phyloP scores from a whole-genome alignment of 1,140 invertebrate genomes.

The Propsilocerus akamusi region DNA sequence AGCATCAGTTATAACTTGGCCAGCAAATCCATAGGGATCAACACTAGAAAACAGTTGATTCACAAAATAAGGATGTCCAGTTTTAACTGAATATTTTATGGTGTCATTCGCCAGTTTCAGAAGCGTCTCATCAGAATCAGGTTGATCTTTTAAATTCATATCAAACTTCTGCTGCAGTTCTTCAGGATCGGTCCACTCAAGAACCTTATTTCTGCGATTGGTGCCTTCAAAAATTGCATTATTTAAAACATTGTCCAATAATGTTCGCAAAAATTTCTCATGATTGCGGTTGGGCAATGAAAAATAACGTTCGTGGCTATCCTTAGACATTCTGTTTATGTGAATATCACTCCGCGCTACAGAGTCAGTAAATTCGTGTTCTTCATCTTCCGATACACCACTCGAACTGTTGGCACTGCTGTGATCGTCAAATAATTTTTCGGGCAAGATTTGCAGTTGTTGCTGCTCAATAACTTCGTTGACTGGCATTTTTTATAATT shows the following conservation, averaged over 20 bases:
- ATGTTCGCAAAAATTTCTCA: constrained; percentile 48
- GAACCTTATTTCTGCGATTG: constrained; percentile 42
- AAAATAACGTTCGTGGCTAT: not conserved
- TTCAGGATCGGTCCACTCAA: constrained; percentile 54
- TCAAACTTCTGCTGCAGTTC: constrained; percentile 42
- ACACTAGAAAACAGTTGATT: constrained; percentile 71
- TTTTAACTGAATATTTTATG: constrained; percentile 68
- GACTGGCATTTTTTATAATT: not conserved
- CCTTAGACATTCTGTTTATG: not conserved
- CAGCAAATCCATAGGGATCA: constrained; percentile 70
- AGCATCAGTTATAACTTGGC: constrained; percentile 70
- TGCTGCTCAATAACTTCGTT: not conserved
- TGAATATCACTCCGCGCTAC: not conserved
- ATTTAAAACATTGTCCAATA: constrained; percentile 48
- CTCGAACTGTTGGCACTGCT: not conserved
- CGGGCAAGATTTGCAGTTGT: not conserved
- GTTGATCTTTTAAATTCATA: constrained; percentile 35
- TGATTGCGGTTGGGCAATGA: constrained; percentile 20
- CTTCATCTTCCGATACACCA: not conserved
- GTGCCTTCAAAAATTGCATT: constrained; percentile 57
- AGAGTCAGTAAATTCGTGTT: not conserved
- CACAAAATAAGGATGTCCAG: constrained; percentile 70
- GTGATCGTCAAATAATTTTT: not conserved
- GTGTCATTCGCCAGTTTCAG: constrained; percentile 41
- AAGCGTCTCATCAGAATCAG: constrained; percentile 44